Percentiles rank a stretch among this genome's conserved stretches.
Conservation (phyloP, 2,888 invertebrate genomes). For the Steinernema hermaphroditum region DNA sequence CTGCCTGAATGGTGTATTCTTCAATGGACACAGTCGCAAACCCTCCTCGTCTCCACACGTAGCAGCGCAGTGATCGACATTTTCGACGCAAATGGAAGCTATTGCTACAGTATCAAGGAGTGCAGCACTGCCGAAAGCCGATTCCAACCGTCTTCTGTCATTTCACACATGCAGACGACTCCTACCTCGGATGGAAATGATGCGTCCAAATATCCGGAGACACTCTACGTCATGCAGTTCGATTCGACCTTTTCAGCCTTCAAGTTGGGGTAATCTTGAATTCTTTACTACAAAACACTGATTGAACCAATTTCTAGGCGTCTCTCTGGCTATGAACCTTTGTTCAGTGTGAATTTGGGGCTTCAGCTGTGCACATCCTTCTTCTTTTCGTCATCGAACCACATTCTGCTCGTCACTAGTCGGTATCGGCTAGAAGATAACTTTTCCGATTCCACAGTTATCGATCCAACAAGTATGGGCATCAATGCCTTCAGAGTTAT, state of each 20-base stretch:
- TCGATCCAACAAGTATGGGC: background rate
- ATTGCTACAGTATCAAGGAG: conserved; percentile 36
- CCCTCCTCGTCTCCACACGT: conserved; percentile 37
- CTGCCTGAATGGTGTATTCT: conserved; percentile 41
- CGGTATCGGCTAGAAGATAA: conserved; percentile 1
- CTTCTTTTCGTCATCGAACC: background rate
- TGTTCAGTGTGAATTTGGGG: conserved; percentile 1
- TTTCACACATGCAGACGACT: background rate
- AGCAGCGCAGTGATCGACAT: conserved; percentile 37
- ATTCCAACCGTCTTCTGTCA: conserved; percentile 5
- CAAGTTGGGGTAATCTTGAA: conserved; percentile 34
- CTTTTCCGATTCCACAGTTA: background rate
- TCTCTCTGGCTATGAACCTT: background rate
- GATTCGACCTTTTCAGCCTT: conserved; percentile 38
- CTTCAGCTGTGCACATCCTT: conserved; percentile 8
- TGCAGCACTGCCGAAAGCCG: background rate
- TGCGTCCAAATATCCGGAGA: background rate
- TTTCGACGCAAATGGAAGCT: conserved; percentile 38
- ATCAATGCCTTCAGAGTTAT: background rate
- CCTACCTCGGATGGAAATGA: background rate
- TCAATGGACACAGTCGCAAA: conserved; percentile 39
- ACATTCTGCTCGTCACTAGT: background rate
- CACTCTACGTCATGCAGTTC: conserved; percentile 37
- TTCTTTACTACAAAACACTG: background rate
- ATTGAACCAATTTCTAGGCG: background rate